Evolutionary conservation across 2,797 vertebrate genomes (phyloP).

Genomic region (Phrynocephalus guinanensis): DNA sequence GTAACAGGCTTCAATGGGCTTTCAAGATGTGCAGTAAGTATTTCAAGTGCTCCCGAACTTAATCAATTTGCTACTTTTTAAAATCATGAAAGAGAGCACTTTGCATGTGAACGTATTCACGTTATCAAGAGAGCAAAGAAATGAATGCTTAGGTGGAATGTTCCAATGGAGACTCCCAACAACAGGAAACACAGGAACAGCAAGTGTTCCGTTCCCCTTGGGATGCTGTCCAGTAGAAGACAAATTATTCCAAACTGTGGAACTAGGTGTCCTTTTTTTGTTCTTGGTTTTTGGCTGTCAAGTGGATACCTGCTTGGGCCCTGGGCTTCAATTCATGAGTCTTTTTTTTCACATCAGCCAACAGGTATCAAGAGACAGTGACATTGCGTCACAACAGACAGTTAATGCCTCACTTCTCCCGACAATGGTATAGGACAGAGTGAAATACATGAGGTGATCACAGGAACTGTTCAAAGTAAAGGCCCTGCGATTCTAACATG

Average conservation of each 20-base stretch:
- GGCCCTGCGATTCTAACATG: background rate
- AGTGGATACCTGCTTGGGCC: constrained; percentile 56
- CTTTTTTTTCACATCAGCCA: constrained; percentile 33
- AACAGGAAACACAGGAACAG: constrained; percentile 21
- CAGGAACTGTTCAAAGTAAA: background rate
- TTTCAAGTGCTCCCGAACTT: background rate
- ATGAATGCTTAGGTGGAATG: background rate
- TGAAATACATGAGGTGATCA: background rate
- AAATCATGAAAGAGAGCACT: background rate
- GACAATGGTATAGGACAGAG: background rate
- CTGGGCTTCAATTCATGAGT: constrained; percentile 3
- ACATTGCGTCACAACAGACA: constrained; percentile 43
- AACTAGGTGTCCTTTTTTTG: constrained; percentile 1
- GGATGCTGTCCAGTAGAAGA: background rate
- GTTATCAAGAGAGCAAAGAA: constrained; percentile 11
- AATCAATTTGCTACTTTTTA: background rate
- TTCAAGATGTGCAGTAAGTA: background rate
- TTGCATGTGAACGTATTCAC: constrained; percentile 27
- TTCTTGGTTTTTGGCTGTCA: constrained; percentile 27
- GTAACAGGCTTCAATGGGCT: background rate
- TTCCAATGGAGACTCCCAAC: constrained; percentile 40
- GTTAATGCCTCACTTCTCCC: constrained; percentile 6
- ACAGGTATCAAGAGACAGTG: constrained; percentile 39
- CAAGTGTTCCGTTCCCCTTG: constrained; percentile 24
- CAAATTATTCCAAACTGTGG: constrained; percentile 23